A percentile compares a stretch with the other conserved stretches of the same genome.
phyloP scores from a whole-genome alignment of 2,888 invertebrate genomes.

The Endomychus coccineus region DNA sequence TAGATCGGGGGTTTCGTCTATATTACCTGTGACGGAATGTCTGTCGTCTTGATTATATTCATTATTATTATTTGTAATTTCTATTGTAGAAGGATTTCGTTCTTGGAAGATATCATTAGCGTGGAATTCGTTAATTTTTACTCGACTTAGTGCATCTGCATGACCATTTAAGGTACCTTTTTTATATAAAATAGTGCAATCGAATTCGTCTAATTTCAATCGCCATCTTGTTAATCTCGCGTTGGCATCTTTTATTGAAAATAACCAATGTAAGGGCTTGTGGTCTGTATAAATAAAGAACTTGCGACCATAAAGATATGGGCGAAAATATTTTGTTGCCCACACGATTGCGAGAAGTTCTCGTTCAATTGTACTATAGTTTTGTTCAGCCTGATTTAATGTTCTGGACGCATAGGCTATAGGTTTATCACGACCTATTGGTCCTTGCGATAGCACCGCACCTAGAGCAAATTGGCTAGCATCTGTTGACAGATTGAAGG shows the following conservation, averaged over 20 bases:
- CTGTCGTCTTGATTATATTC: too few species aligned
- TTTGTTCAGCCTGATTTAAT: constrained; percentile 22
- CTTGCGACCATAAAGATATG: constrained; percentile 23
- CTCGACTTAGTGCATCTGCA: too few species aligned
- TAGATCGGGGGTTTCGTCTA: too few species aligned
- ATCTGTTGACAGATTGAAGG: constrained; percentile 23
- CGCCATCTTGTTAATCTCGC: constrained; percentile 15
- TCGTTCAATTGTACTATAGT: constrained; percentile 24
- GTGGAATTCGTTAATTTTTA: too few species aligned
- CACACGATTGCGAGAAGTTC: constrained; percentile 22
- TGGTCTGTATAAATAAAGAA: constrained; percentile 21
- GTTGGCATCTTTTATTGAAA: constrained; percentile 19
- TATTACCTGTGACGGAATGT: too few species aligned
- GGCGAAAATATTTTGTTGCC: too few species aligned
- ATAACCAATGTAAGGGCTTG: constrained; percentile 22
- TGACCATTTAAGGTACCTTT: too few species aligned
- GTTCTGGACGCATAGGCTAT: constrained; percentile 22
- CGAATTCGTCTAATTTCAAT: constrained; percentile 15
- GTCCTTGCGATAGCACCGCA: constrained; percentile 20
- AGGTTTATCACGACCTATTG: too few species aligned
- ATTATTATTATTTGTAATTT: too few species aligned
- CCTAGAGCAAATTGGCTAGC: constrained; percentile 21
- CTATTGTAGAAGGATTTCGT: too few species aligned
- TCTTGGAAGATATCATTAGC: too few species aligned
- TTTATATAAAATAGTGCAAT: too few species aligned